Conservation (phyloP, 2,113 vertebrate genomes). For the Perca fluviatilis region DNA sequence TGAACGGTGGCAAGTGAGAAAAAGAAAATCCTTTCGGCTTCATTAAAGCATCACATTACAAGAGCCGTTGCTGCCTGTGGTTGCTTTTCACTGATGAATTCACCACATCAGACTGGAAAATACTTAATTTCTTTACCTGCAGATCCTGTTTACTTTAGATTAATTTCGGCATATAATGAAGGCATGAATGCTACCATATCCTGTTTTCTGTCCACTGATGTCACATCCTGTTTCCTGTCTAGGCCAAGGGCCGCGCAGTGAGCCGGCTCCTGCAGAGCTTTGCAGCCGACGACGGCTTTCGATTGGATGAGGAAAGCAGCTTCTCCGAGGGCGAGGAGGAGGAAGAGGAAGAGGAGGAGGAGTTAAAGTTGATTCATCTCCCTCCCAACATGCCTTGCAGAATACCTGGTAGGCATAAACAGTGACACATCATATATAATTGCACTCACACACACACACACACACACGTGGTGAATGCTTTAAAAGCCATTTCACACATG, state of each 20-base stretch:
- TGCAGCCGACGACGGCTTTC: conserved; percentile 90
- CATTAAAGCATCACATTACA: conserved; percentile 48
- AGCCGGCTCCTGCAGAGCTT: conserved; percentile 95
- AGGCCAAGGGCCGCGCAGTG: conserved; percentile 90
- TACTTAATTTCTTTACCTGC: conserved; percentile 22
- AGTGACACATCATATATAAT: conserved; percentile 35
- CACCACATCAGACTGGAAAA: conserved; percentile 20
- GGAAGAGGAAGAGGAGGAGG: conserved; percentile 46
- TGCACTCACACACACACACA: conserved; percentile 31
- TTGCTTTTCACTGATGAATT: conserved; percentile 33
- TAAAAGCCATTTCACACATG: conserved; percentile 30
- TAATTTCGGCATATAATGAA: conserved; percentile 8
- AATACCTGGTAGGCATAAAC: conserved; percentile 74
- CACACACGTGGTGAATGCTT: background rate
- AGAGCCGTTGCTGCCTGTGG: background rate
- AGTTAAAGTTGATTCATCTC: conserved; percentile 62
- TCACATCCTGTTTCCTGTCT: conserved; percentile 60
- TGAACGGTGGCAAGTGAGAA: conserved; percentile 12
- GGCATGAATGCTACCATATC: background rate
- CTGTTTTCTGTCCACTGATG: conserved; percentile 49
- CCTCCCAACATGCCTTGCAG: conserved; percentile 82
- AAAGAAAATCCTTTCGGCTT: conserved; percentile 21
- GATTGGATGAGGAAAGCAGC: conserved; percentile 92
- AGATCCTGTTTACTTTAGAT: conserved; percentile 37
- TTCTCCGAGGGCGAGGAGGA: conserved; percentile 91